Conservation (phyloP, 1,140 invertebrate species). For the Scaptomyza pallida region DNA sequence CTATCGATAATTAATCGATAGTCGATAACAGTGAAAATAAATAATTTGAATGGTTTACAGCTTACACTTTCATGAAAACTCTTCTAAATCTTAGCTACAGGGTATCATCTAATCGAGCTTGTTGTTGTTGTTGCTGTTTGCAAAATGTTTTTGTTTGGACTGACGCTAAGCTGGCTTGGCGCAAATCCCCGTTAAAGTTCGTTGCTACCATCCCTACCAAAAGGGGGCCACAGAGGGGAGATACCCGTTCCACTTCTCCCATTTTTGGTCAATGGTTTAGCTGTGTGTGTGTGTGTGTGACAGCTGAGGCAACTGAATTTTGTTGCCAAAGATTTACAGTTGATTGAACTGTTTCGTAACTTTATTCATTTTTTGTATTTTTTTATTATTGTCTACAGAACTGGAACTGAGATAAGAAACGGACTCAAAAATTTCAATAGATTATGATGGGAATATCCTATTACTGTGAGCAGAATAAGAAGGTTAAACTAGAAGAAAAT, state of each 20-base stretch:
- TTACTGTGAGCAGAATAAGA: too few species aligned
- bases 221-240: slow-evolving; percentile 2
- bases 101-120: slow-evolving; percentile 1
- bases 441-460: not conserved
- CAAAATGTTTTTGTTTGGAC: slow-evolving; percentile 57
- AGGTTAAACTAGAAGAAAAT: too few species aligned
- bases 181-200: slow-evolving; percentile 56
- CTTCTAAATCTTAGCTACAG: not conserved
- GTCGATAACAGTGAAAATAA: too few species aligned
- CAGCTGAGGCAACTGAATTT: slow-evolving; percentile 42
- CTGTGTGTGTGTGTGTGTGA: slow-evolving; percentile 7
- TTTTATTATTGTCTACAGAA: not conserved
- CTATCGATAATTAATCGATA: too few species aligned
- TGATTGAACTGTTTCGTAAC: slow-evolving; percentile 41
- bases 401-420: not conserved
- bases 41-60: too few species aligned
- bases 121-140: slow-evolving; percentile 36
- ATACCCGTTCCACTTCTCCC: not conserved
- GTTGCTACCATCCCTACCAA: slow-evolving; percentile 31
- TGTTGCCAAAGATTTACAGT: slow-evolving; percentile 43
- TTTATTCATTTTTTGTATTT: slow-evolving; percentile 4
- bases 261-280: too few species aligned
- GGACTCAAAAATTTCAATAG: not conserved
- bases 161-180: slow-evolving; percentile 65
- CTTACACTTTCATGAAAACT: too few species aligned